Percentiles rank a stretch among this genome's conserved stretches.
phyloP scores from a whole-genome alignment of 2,888 invertebrate species.

The Hofmannophila pseudospretella region DNA sequence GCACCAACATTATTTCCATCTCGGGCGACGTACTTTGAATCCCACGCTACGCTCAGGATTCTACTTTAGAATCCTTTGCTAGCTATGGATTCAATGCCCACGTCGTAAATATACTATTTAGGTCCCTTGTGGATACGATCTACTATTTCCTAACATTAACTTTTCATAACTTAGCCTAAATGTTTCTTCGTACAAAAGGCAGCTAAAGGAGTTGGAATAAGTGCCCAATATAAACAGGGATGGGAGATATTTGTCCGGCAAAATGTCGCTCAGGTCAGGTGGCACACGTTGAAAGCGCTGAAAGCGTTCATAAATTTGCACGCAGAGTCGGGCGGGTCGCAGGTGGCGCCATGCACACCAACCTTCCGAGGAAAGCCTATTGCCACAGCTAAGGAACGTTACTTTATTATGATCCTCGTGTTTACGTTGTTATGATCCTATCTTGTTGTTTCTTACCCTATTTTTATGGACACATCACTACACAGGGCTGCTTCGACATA shows the following conservation, averaged over 20 bases:
- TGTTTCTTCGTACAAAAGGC: constrained; percentile 7
- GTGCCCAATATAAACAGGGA: constrained; percentile 58
- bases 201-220: constrained; percentile 32
- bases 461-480: constrained; percentile 4
- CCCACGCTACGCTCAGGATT: too few relatives aligned
- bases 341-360: constrained; percentile 54
- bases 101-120: too few relatives aligned
- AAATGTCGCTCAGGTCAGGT: constrained; percentile 72
- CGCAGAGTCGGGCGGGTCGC: constrained; percentile 46
- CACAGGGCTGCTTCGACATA: neutral
- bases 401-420: constrained; percentile 28
- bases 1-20: too few relatives aligned
- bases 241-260: constrained; percentile 59
- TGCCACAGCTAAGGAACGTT: constrained; percentile 35
- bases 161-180: constrained; percentile 9
- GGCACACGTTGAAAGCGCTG: constrained; percentile 70
- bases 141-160: neutral
- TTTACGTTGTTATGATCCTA: constrained; percentile 17
- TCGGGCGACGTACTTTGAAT: too few relatives aligned
- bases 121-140: too few relatives aligned
- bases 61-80: too few relatives aligned
- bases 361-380: constrained; percentile 40
- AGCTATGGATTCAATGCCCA: too few relatives aligned
- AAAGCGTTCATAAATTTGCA: constrained; percentile 73
- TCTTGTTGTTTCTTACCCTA: constrained; percentile 10